A percentile compares a stretch with the other conserved stretches of the same genome.
phyloP scores from a whole-genome alignment of 1,140 invertebrate genomes.

The Drosophila sulfurigaster region DNA sequence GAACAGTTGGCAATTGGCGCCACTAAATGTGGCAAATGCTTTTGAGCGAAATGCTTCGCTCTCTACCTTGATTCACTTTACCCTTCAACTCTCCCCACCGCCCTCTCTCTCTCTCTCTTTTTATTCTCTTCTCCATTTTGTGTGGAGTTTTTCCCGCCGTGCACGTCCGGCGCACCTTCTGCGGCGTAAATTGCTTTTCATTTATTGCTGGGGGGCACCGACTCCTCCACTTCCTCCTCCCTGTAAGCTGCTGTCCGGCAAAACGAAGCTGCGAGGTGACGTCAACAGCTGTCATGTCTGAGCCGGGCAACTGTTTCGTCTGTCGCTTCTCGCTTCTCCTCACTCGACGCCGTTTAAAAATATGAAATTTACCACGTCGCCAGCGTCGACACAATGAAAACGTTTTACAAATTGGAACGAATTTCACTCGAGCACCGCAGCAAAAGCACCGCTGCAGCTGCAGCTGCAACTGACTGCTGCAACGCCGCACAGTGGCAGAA shows the following conservation, averaged over 20 bases:
- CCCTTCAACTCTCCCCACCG: background rate
- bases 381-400: constrained; percentile 40
- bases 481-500: constrained; percentile 8
- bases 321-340: background rate
- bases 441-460: constrained; percentile 26
- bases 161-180: constrained; percentile 35
- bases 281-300: constrained; percentile 72
- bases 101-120: background rate
- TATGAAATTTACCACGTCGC: constrained; percentile 37
- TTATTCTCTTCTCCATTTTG: background rate
- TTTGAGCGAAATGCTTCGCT: constrained; percentile 53
- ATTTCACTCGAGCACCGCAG: constrained; percentile 51
- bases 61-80: constrained; percentile 60
- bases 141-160: background rate
- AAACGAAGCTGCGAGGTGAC: constrained; percentile 17
- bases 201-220: constrained; percentile 37
- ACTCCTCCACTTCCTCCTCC: background rate
- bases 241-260: background rate
- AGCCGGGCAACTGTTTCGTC: constrained; percentile 51
- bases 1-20: constrained; percentile 20
- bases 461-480: background rate
- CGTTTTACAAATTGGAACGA: constrained; percentile 77
- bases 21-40: constrained; percentile 46
- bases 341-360: background rate
- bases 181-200: constrained; percentile 76